phyloP scores from a whole-genome alignment of 1,140 invertebrate species.

The Trachymyrmex cornetzi region DNA sequence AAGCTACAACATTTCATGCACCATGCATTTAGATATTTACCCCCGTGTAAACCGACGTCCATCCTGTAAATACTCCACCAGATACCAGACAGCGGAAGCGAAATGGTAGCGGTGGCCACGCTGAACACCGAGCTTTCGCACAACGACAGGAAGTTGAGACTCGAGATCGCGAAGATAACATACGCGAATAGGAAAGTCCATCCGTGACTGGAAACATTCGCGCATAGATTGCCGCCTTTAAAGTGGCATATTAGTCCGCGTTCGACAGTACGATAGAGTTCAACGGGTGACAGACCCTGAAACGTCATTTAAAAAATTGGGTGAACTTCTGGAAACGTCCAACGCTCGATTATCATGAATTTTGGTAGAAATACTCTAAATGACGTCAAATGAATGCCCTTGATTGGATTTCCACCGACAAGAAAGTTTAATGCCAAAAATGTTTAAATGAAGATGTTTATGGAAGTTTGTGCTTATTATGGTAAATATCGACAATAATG shows the following conservation, averaged over 20 bases:
- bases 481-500: too few species aligned
- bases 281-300: conserved; percentile 78
- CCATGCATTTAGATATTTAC: conserved; percentile 64
- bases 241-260: conserved; percentile 82
- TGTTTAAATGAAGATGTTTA: too few species aligned
- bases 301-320: conserved; percentile 3
- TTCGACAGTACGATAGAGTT: conserved; percentile 78
- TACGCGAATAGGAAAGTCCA: conserved; percentile 87
- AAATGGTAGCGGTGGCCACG: conserved; percentile 86
- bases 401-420: too few species aligned
- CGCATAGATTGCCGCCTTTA: conserved; percentile 78
- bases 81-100: conserved; percentile 87
- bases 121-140: conserved; percentile 88
- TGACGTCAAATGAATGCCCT: too few species aligned
- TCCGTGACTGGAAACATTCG: conserved; percentile 84
- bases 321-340: too few species aligned
- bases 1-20: not conserved
- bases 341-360: too few species aligned
- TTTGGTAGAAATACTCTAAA: too few species aligned
- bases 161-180: conserved; percentile 84
- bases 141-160: conserved; percentile 87
- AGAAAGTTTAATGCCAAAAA: too few species aligned
- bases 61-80: conserved; percentile 89
- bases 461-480: too few species aligned
- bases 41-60: conserved; percentile 79